Percentiles rank a stretch among this genome's conserved stretches.
phyloP scores from a whole-genome alignment of 2,888 invertebrate species.

The Eristalis arbustorum region DNA sequence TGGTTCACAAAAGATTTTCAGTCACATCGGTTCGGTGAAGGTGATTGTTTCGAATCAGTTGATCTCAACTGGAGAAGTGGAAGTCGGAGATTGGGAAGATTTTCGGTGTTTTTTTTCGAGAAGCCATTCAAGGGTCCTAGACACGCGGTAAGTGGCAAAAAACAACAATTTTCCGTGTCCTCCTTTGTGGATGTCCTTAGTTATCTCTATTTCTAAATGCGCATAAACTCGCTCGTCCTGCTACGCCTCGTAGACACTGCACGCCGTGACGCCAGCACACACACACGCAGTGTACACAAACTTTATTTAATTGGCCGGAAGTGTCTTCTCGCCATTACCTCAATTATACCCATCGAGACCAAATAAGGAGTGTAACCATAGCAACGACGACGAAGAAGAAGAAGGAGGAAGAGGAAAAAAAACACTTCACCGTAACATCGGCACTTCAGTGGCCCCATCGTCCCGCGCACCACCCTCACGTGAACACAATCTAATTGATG shows the following conservation, averaged over 20 bases:
- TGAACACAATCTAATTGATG: conserved; percentile 50
- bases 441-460: neutral
- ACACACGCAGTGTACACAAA: neutral
- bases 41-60: neutral
- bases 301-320: neutral
- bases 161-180: neutral
- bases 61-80: neutral
- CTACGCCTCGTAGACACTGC: neutral
- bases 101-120: neutral
- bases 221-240: neutral
- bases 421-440: conserved; percentile 6
- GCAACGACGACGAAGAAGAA: neutral
- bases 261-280: neutral
- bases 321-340: neutral
- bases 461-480: neutral
- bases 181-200: neutral
- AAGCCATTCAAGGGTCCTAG: neutral
- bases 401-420: neutral
- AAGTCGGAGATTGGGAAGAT: neutral
- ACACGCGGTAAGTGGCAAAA: neutral
- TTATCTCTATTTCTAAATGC: neutral
- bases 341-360: neutral
- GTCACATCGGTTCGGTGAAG: neutral
- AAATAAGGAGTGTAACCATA: conserved; percentile 11
- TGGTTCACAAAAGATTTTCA: neutral